Evolutionary conservation across 2,113 vertebrate species (phyloP), one percentile per base, ranked within the genome.

Genomic region (Microcebus lehilahytsara): DNA sequence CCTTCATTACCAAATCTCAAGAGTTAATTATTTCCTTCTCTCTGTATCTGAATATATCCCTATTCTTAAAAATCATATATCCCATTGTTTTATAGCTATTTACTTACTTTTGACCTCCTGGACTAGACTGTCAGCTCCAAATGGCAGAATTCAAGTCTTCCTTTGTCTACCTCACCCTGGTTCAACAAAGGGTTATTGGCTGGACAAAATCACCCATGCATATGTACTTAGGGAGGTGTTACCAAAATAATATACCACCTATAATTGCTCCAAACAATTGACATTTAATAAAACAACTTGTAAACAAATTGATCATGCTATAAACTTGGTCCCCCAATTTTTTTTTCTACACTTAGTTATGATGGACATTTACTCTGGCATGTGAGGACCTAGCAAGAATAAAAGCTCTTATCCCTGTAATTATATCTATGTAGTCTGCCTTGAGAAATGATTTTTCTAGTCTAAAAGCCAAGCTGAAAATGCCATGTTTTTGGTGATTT

Each of bases 401-500:
- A 78, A 92, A 90, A 90, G 89, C 6, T 27, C 9, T 91, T 79
- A 85, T 69, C 85, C 69, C 79, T 72, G 25, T 95, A 92, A 93
- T 93, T 89, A 97, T 2, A 22, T 51, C 72, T 62, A n/a, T 92
- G 34, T 93, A 74, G 83, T 74, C 88, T 95, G 88, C 56, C 95
- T 75, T 23, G 51, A 96, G 93, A 92, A 94, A 93, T 96, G 22
- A 89, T 93, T 96, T 95, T 95, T 78, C 67, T 85, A 69, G 11
- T 89, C 60, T 95, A 83, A 85, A 97, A 96, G 92, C 42, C 42
- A 22, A 49, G 71, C 64, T 94, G 91, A 85, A 97, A 97, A 96
- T 93, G 93, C 77, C 91, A 85, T 89, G 89, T 95, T 97, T 97
- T 90, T 42, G 95, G 96, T 30, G 88, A 96, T 95, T 97, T 96